Evolutionary conservation across 1,140 invertebrate genomes (phyloP).

Genomic region (Metopolophium dirhodum): DNA sequence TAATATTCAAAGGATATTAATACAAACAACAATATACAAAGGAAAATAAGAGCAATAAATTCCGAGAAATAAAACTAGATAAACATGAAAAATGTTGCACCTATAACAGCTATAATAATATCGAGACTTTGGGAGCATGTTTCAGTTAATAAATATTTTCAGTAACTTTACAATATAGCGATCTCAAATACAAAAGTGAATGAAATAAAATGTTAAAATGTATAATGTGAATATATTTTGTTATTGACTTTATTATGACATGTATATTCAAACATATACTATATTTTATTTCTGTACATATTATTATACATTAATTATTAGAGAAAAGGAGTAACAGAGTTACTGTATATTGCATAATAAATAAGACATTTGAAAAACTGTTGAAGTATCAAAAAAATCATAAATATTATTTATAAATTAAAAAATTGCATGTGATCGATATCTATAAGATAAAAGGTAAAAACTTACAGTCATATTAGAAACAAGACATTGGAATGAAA

Average conservation of each 20-base stretch:
- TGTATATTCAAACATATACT: neutral
- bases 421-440: neutral
- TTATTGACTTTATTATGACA: neutral
- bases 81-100: neutral
- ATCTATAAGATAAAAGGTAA: neutral
- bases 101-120: neutral
- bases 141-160: neutral
- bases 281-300: neutral
- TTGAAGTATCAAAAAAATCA: neutral
- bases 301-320: neutral
- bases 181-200: neutral
- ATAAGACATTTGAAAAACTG: neutral
- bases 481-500: neutral
- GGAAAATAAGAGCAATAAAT: constrained; percentile 23
- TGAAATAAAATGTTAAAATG: neutral
- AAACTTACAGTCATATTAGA: neutral
- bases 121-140: neutral
- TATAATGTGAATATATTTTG: neutral
- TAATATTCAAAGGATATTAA: constrained; percentile 14
- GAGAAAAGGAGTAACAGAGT: neutral
- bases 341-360: neutral
- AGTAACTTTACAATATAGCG: neutral
- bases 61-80: neutral
- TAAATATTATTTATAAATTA: neutral
- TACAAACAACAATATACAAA: neutral